Evolutionary conservation across 2,888 invertebrate genomes (phyloP).

Genomic region (Itoplectis maculator): DNA sequence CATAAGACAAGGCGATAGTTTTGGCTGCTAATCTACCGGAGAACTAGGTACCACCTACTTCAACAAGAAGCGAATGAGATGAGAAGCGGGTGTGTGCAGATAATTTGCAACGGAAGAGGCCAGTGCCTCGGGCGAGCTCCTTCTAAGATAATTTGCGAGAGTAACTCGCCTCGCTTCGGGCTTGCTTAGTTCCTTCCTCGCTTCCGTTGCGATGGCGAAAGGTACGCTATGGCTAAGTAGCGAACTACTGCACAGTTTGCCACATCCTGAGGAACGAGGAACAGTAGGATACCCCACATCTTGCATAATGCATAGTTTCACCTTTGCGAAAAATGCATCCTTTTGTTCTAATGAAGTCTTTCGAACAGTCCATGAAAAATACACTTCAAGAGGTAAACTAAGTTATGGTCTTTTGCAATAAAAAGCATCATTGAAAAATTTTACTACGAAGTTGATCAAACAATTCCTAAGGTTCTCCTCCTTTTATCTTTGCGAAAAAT

Average conservation of each 20-base stretch:
- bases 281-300: background rate
- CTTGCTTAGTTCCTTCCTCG: conserved; percentile 63
- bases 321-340: background rate
- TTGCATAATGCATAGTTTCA: too few species aligned
- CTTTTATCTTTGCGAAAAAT: background rate
- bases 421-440: too few species aligned
- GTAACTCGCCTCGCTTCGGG: conserved; percentile 67
- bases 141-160: conserved; percentile 76
- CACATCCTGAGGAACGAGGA: background rate
- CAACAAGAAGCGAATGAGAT: conserved; percentile 63
- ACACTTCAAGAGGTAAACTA: too few species aligned
- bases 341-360: too few species aligned
- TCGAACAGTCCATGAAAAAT: too few species aligned
- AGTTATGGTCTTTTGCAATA: too few species aligned
- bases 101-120: conserved; percentile 75
- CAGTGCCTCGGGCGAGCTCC: conserved; percentile 61
- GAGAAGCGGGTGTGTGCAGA: conserved; percentile 59
- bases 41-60: conserved; percentile 27
- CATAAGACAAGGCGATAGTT: background rate
- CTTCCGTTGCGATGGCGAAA: conserved; percentile 48
- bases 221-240: conserved; percentile 6
- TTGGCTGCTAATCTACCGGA: conserved; percentile 2
- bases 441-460: background rate
- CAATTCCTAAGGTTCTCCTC: background rate
- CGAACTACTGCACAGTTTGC: conserved; percentile 24